Evolutionary conservation across 2,113 vertebrate species (phyloP).

Genomic region (Coryphaenoides rupestris): DNA sequence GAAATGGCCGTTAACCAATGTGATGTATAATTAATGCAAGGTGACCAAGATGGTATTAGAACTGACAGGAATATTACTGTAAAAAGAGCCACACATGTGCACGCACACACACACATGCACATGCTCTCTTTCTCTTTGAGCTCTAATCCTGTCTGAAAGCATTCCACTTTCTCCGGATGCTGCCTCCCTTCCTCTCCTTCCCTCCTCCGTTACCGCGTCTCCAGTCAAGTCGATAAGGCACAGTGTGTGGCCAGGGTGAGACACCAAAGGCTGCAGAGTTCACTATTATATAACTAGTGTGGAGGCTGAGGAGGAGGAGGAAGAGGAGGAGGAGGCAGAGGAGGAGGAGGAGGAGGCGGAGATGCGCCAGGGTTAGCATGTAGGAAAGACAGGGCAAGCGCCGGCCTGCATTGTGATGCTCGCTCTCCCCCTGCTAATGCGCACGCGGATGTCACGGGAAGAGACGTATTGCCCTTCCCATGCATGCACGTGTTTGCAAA

Average conservation of each 20-base stretch:
- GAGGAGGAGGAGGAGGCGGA: constrained; percentile 58
- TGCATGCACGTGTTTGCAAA: no score
- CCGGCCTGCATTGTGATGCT: constrained; percentile 55
- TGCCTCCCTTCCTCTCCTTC: constrained; percentile 43
- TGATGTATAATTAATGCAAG: constrained; percentile 10
- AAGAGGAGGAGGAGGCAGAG: constrained; percentile 41
- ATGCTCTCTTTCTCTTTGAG: constrained; percentile 7
- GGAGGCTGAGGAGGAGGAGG: constrained; percentile 70
- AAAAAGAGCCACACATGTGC: constrained; percentile 16
- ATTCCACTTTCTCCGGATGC: constrained; percentile 41
- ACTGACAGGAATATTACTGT: constrained; percentile 18
- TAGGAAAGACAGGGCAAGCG: constrained; percentile 64
- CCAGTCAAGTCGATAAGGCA: constrained; percentile 49
- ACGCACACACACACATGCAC: neutral
- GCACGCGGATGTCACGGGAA: no score
- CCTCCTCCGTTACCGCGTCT: constrained; percentile 51
- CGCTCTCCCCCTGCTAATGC: constrained; percentile 50
- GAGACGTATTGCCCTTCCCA: no score
- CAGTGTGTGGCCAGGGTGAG: constrained; percentile 64
- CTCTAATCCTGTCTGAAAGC: constrained; percentile 32
- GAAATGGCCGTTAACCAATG: neutral
- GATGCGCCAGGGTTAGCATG: constrained; percentile 60
- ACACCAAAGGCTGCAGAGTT: constrained; percentile 70
- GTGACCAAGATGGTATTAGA: constrained; percentile 13
- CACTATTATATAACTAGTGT: constrained; percentile 68